These are phyloP conservation scores for Caenorhabditis latens DNA, from an alignment of 1,140 invertebrate genomes.

Conservation along the genomic window DNA sequence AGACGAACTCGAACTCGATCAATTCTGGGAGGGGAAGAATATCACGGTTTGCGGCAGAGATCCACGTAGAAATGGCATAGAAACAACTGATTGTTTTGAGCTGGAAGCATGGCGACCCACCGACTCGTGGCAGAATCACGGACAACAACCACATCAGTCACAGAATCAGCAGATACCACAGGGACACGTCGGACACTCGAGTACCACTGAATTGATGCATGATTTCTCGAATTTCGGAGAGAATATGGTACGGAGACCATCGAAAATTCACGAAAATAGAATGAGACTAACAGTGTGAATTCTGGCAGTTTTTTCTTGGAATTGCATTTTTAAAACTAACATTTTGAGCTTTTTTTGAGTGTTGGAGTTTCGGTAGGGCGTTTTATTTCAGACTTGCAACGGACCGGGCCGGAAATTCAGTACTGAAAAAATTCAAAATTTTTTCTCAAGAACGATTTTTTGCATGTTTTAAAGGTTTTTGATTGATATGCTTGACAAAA, in stretches of 20 bases:
- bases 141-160: slow-evolving; percentile 11
- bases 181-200: not conserved
- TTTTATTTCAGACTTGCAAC: too few relatives aligned
- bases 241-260: slow-evolving; percentile 6
- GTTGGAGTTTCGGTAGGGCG: too few relatives aligned
- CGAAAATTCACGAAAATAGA: too few relatives aligned
- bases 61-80: slow-evolving; percentile 6
- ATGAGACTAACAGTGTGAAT: too few relatives aligned
- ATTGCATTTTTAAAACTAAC: too few relatives aligned
- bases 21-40: slow-evolving; percentile 42
- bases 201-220: slow-evolving; percentile 39
- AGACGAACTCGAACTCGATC: slow-evolving; percentile 41
- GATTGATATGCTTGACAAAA: too few relatives aligned
- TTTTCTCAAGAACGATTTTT: too few relatives aligned
- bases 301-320: too few relatives aligned
- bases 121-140: slow-evolving; percentile 24
- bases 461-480: too few relatives aligned
- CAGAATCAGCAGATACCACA: not conserved
- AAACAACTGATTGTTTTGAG: slow-evolving; percentile 50
- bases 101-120: slow-evolving; percentile 50
- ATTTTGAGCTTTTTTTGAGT: too few relatives aligned
- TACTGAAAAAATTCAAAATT: too few relatives aligned
- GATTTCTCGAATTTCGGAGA: slow-evolving; percentile 51
- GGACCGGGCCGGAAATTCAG: too few relatives aligned
- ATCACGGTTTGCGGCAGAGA: slow-evolving; percentile 44